phyloP scores from a whole-genome alignment of 2,113 vertebrate genomes.

The Glaucomys volans region DNA sequence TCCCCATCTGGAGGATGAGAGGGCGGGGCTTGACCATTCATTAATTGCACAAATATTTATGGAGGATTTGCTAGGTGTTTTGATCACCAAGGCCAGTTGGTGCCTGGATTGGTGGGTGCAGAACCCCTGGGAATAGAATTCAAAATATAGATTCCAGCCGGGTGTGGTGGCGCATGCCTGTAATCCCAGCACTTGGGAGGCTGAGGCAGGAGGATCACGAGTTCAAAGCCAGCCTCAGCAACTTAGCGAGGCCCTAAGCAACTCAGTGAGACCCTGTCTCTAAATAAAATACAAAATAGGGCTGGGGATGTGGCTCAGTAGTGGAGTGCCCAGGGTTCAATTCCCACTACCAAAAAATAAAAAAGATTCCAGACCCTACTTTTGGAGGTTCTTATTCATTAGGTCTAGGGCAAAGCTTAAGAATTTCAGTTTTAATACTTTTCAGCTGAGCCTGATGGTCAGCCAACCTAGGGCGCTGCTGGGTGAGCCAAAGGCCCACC shows the following conservation, averaged over 20 bases:
- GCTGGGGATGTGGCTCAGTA: no score
- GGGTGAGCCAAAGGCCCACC: background rate
- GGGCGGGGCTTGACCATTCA: background rate
- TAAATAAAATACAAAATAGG: no score
- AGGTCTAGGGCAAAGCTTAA: background rate
- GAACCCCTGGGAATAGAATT: background rate
- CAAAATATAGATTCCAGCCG: background rate
- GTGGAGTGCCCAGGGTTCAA: no score
- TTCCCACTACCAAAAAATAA: no score
- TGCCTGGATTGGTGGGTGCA: background rate
- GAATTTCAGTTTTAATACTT: slow-evolving; percentile 1
- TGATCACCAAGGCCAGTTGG: background rate
- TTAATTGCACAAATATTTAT: background rate
- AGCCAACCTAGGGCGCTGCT: background rate
- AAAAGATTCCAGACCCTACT: background rate
- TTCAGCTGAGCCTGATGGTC: background rate
- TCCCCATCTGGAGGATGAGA: slow-evolving; percentile 7
- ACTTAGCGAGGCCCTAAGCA: no score
- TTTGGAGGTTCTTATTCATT: slow-evolving; percentile 20
- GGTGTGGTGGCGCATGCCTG: no score
- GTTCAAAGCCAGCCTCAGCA: no score
- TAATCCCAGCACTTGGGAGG: no score
- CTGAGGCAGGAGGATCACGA: no score
- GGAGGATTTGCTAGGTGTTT: background rate
- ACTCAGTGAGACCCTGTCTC: no score